A percentile compares a stretch with the other conserved stretches of the same genome.
These are phyloP conservation scores for Cataglyphis rosenhaueri DNA, from an alignment of 2,888 invertebrate species.

Conservation along the genomic window DNA sequence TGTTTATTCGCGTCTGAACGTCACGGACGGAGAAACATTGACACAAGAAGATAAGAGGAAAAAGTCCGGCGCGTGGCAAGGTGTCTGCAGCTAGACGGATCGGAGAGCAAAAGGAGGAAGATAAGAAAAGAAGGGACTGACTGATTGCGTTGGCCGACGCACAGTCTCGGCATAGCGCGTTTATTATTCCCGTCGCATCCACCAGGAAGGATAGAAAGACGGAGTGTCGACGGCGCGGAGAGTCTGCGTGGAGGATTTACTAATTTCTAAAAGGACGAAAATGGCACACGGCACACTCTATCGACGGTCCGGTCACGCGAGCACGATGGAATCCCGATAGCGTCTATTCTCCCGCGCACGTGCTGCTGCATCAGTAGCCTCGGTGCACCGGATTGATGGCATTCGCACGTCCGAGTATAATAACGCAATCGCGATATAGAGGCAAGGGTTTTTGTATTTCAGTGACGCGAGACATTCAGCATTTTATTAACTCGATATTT, in stretches of 20 bases:
- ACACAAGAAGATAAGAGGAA: slow-evolving; percentile 65
- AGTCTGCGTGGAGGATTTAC: slow-evolving; percentile 80
- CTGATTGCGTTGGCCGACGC: slow-evolving; percentile 6
- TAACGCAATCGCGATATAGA: not conserved
- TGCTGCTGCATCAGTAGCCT: slow-evolving; percentile 10
- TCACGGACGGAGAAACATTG: slow-evolving; percentile 63
- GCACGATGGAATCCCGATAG: slow-evolving; percentile 65
- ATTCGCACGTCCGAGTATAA: slow-evolving; percentile 29
- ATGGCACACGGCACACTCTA: slow-evolving; percentile 67
- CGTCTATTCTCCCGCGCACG: slow-evolving; percentile 43
- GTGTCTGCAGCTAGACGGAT: slow-evolving; percentile 60
- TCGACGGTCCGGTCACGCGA: slow-evolving; percentile 71
- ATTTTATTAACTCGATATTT: not conserved
- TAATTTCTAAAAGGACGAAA: slow-evolving; percentile 78
- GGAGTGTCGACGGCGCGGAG: slow-evolving; percentile 65
- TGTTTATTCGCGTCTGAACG: slow-evolving; percentile 71
- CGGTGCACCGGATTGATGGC: slow-evolving; percentile 27
- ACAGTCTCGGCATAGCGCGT: slow-evolving; percentile 55
- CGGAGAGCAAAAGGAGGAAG: slow-evolving; percentile 46
- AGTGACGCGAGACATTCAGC: not conserved
- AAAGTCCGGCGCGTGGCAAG: slow-evolving; percentile 73
- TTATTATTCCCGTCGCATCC: slow-evolving; percentile 76
- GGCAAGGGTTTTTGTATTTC: not conserved
- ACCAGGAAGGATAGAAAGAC: slow-evolving; percentile 66
- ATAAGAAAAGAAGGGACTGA: slow-evolving; percentile 58